phyloP scores from a whole-genome alignment of 2,113 vertebrate species.

The Petroica traversi region DNA sequence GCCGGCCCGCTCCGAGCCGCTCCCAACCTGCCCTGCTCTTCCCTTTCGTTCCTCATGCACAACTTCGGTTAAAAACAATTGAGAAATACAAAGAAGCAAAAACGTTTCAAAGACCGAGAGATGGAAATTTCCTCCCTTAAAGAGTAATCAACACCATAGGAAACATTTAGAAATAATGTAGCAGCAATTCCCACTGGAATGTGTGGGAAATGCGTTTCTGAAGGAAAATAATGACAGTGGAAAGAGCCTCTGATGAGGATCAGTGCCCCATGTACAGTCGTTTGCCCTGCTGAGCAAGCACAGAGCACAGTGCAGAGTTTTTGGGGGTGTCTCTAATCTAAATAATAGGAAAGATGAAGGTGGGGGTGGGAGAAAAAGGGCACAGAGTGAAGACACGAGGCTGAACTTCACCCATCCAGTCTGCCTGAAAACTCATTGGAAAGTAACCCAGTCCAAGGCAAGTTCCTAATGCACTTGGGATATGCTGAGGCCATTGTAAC shows the following conservation, averaged over 20 bases:
- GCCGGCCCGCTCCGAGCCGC: background rate
- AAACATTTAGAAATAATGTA: background rate
- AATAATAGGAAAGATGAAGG: background rate
- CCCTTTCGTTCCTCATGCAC: background rate
- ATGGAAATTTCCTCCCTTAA: background rate
- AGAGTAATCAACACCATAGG: background rate
- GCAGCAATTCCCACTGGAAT: background rate
- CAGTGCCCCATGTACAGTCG: background rate
- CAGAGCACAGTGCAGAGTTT: background rate
- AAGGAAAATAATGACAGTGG: background rate
- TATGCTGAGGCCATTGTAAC: background rate
- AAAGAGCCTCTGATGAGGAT: background rate
- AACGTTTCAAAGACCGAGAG: background rate
- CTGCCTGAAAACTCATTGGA: background rate
- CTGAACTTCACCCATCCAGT: background rate
- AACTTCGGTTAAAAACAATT: background rate
- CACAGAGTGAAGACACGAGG: background rate
- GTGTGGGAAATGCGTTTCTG: slow-evolving; percentile 21
- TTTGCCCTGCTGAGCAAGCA: background rate
- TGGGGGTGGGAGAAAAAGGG: background rate
- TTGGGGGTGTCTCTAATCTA: background rate
- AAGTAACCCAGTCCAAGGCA: background rate
- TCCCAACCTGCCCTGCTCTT: background rate
- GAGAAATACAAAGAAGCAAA: background rate
- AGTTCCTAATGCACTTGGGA: background rate